Base-by-base conservation (phyloP, 2,888 invertebrate species). In the Argyresthia albistria region DNA sequence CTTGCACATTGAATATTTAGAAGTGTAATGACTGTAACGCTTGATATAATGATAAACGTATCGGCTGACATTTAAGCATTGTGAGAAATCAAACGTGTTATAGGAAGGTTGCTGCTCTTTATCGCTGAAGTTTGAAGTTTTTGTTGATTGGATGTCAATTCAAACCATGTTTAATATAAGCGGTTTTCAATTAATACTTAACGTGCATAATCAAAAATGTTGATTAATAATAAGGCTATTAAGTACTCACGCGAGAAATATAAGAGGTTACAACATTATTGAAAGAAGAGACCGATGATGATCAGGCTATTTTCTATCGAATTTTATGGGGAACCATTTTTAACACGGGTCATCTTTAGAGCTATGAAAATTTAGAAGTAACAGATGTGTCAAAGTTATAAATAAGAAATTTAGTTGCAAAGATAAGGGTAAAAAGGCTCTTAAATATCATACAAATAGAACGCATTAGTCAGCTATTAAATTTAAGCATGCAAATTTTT, bases 1-100 rank as follows among this genome's bases (percentile, higher is more conserved):
- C 51, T 50, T 62, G 69, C 64, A 61, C 68, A 69, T 73, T 78
- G 79, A 79, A 80, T 80, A 81, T 80, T 80, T 79, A 80, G 73
- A 69, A 67, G 66, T 67, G 63, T 70, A 78, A 75, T 75, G 73
- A 67, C 69, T 75, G 70, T 71, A 69, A 76, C 73, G 68, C 15
- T 42, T 25, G 12, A 37, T n/a, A 15, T 39, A 49, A 53, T 50
- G 43, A 73, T 63, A 67, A 69, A 67, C 66, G 67, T 64, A 66
- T 64, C 66, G 61, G 69, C 67, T 77, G 76, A 65, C 71, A 73
- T 77, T 75, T 76, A 71, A 62, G 62, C 61, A 56, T 61, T 67
- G 67, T 69, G 67, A 68, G 70, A 73, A 74, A 62, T 56, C 58
- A 65, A 71, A 70, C 70, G 54, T 65, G 69, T 71, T 66, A 37